A percentile compares a stretch with the other conserved stretches of the same genome.
Evolutionary conservation across 1,140 invertebrate genomes (phyloP).

Genomic region (Meloidogyne chitwoodi): DNA sequence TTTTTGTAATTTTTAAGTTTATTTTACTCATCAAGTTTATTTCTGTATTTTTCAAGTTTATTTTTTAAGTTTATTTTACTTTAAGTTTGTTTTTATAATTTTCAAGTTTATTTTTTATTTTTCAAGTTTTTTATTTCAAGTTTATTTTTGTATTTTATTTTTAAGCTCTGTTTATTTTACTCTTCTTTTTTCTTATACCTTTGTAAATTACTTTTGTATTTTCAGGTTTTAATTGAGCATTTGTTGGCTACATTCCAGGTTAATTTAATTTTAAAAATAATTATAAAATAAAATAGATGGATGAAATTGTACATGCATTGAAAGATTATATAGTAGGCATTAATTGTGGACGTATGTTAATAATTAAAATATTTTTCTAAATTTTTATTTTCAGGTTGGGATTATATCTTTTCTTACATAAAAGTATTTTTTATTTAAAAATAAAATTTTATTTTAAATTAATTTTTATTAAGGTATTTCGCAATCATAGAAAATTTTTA

Average conservation of each 20-base stretch:
- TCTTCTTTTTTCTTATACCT: too few relatives aligned
- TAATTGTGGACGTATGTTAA: constrained; percentile 68
- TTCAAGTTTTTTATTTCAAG: too few relatives aligned
- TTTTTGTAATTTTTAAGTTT: too few relatives aligned
- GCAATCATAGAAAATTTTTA: constrained; percentile 66
- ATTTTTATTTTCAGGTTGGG: constrained; percentile 63
- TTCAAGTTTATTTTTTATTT: too few relatives aligned
- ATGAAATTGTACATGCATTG: constrained; percentile 70
- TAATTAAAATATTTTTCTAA: too few relatives aligned
- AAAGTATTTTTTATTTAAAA: constrained; percentile 61
- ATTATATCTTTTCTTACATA: constrained; percentile 72
- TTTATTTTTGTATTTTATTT: too few relatives aligned
- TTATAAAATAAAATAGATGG: constrained; percentile 66
- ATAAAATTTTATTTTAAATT: constrained; percentile 63
- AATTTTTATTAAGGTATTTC: constrained; percentile 43
- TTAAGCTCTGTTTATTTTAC: too few relatives aligned
- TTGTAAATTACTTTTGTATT: not conserved
- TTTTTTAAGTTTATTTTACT: too few relatives aligned
- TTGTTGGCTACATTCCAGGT: constrained; percentile 65
- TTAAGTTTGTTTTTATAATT: too few relatives aligned
- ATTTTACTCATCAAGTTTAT: too few relatives aligned
- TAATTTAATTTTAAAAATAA: constrained; percentile 8
- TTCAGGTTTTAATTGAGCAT: constrained; percentile 69
- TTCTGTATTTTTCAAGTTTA: too few relatives aligned
- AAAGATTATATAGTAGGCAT: constrained; percentile 70